Percentiles rank a stretch among this genome's conserved stretches.
Evolutionary conservation across 2,113 vertebrate genomes (phyloP).

Genomic region (Cryptotis parvus): DNA sequence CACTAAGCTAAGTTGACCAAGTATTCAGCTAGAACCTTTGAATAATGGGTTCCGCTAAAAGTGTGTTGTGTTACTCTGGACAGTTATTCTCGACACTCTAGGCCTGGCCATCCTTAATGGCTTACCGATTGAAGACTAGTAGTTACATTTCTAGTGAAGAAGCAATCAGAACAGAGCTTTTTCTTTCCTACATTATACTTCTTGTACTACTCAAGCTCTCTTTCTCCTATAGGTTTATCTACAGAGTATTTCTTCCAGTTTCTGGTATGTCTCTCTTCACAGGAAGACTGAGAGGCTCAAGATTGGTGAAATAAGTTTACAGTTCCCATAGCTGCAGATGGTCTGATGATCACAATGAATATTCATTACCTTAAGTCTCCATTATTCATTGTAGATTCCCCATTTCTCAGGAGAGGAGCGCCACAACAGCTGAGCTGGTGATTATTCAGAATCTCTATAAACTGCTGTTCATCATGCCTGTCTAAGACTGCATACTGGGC

Average conservation of each 20-base stretch:
- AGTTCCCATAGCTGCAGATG: fast-evolving
- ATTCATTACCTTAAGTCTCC: background rate
- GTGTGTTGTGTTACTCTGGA: background rate
- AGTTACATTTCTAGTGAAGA: background rate
- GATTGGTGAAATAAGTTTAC: background rate
- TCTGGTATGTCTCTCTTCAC: background rate
- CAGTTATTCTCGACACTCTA: background rate
- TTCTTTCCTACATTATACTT: no score
- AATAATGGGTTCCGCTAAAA: background rate
- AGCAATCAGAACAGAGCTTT: background rate
- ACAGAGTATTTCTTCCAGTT: background rate
- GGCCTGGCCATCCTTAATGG: background rate
- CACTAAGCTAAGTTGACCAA: background rate
- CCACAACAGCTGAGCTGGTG: background rate
- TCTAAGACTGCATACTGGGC: background rate
- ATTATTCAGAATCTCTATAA: background rate
- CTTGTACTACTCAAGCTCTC: background rate
- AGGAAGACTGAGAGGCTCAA: background rate
- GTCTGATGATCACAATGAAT: background rate
- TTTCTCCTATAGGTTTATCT: background rate
- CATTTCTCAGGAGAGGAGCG: background rate
- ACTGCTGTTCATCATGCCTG: background rate
- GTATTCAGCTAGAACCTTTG: background rate
- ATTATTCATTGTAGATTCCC: background rate
- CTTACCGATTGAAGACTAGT: background rate